Conservation (phyloP, 53 echinoderm and acorn worm species). For the Hippasteria phrygiana region DNA sequence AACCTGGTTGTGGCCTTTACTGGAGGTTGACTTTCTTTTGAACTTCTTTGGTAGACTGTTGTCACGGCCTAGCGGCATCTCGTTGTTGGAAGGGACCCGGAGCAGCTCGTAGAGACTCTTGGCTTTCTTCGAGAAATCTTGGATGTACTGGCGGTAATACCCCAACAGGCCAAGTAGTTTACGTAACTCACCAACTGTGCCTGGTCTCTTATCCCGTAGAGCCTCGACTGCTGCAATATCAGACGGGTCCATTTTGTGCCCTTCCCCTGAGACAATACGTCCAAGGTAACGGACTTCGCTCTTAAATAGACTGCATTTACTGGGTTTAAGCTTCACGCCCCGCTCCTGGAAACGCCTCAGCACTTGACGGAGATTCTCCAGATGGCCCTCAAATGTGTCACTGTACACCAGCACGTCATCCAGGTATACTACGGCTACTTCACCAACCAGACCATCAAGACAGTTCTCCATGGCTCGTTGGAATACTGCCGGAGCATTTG, state of each 20-base stretch:
- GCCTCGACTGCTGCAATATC: slow-evolving; percentile 67
- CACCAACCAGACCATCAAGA: slow-evolving; percentile 2
- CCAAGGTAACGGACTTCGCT: slow-evolving; percentile 70
- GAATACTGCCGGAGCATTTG: slow-evolving; percentile 65
- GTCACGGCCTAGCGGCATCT: no score
- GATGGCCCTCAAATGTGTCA: slow-evolving; percentile 64
- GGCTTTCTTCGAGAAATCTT: slow-evolving; percentile 33
- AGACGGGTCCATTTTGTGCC: slow-evolving; percentile 65
- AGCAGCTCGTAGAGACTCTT: no score
- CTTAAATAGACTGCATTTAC: slow-evolving; percentile 30
- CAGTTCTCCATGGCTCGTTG: slow-evolving; percentile 15
- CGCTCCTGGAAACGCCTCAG: slow-evolving; percentile 30
- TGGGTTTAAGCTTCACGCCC: slow-evolving; percentile 70
- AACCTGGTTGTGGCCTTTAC: no score
- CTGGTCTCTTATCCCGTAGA: slow-evolving; percentile 58
- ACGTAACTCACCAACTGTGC: slow-evolving; percentile 66
- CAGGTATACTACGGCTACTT: not conserved
- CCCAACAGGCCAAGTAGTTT: slow-evolving; percentile 64
- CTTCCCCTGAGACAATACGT: slow-evolving; percentile 43
- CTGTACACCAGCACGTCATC: slow-evolving; percentile 70
- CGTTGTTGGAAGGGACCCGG: no score
- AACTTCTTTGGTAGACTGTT: no score
- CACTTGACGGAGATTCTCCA: slow-evolving; percentile 18
- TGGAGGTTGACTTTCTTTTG: no score
- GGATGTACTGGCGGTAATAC: slow-evolving; percentile 64